These are phyloP conservation scores for Macrochelys suwanniensis DNA, from an alignment of 2,797 vertebrate species.

Conservation along the genomic window DNA sequence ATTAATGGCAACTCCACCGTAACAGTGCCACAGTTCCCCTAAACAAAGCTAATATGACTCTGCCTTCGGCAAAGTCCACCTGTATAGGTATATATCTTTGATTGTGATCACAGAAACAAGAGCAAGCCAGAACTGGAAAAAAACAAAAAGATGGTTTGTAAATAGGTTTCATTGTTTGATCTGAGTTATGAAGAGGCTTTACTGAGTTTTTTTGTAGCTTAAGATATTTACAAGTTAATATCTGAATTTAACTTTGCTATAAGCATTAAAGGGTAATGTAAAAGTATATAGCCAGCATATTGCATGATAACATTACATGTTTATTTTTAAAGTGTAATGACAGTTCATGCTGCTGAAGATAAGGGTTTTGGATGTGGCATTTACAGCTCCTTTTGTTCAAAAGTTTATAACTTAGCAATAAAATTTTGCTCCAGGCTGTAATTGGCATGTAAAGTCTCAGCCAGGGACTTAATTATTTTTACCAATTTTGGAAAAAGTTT, in stretches of 20 bases:
- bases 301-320: not conserved
- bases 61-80: not conserved
- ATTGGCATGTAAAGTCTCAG: conserved; percentile 3
- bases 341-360: conserved; percentile 16
- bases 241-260: not conserved
- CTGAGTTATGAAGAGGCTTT: not conserved
- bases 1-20: not conserved
- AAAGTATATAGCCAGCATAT: conserved; percentile 19
- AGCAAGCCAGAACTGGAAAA: not conserved
- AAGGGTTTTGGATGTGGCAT: not conserved
- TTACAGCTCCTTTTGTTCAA: conserved; percentile 1
- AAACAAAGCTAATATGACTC: not conserved
- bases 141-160: not conserved
- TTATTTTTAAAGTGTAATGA: conserved; percentile 18
- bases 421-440: conserved; percentile 9
- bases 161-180: conserved; percentile 4
- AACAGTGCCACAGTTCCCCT: not conserved
- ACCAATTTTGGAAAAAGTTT: conserved; percentile 52
- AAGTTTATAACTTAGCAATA: not conserved
- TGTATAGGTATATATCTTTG: not conserved
- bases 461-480: conserved; percentile 33
- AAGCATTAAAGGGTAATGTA: not conserved
- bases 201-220: not conserved
- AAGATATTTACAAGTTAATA: conserved; percentile 23
- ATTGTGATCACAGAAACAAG: not conserved